Conservation (phyloP, 2,888 invertebrate species). For the Portevinia maculata region DNA sequence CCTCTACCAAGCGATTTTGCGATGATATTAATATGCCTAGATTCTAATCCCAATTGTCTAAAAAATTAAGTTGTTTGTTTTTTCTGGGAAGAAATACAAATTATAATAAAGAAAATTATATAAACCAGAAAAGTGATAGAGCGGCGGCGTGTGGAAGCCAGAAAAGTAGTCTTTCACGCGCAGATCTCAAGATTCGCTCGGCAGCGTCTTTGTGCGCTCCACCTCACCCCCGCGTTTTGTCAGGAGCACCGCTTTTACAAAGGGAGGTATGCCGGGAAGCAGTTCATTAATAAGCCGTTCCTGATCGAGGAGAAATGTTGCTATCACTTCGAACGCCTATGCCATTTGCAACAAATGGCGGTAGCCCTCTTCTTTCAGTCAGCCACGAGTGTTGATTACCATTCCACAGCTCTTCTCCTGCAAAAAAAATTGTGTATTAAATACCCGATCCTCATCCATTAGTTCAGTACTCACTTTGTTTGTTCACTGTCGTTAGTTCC, state of each 20-base stretch:
- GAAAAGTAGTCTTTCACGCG: slow-evolving; percentile 98
- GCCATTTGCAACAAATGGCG: slow-evolving; percentile 93
- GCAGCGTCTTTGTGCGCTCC: slow-evolving; percentile 89
- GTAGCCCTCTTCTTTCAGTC: slow-evolving; percentile 97
- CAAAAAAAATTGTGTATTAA: slow-evolving; percentile 17
- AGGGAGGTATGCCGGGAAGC: slow-evolving; percentile 95
- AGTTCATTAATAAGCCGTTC: slow-evolving; percentile 97
- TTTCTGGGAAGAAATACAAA: no score
- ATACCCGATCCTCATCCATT: not conserved
- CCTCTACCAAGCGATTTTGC: no score
- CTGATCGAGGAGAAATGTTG: slow-evolving; percentile 97
- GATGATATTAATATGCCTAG: no score
- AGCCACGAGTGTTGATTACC: slow-evolving; percentile 98
- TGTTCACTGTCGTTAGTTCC: slow-evolving; percentile 92
- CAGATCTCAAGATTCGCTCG: slow-evolving; percentile 90
- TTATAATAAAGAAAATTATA: no score
- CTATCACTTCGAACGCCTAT: slow-evolving; percentile 97
- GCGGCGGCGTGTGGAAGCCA: slow-evolving; percentile 89
- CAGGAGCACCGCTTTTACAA: slow-evolving; percentile 94
- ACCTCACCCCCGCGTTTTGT: slow-evolving; percentile 99
- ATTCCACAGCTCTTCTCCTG: slow-evolving; percentile 94
- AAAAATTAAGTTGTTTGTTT: no score
- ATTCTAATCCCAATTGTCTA: no score
- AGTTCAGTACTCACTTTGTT: slow-evolving; percentile 86
- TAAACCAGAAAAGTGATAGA: slow-evolving; percentile 98